Percentiles rank a stretch among this genome's conserved stretches.
Conservation (phyloP, 1,140 invertebrate species). For the Teleopsis dalmanni region DNA sequence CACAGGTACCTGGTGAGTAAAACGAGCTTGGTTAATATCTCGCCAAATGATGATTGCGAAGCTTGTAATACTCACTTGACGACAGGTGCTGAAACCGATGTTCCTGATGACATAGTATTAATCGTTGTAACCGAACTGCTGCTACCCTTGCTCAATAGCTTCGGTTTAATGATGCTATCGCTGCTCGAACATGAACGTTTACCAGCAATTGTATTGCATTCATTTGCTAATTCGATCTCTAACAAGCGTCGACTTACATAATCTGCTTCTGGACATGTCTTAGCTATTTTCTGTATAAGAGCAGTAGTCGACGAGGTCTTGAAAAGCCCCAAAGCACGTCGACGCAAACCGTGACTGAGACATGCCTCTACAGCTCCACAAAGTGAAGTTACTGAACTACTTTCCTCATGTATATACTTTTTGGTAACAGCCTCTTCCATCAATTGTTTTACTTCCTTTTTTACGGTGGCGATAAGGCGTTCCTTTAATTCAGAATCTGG, state of each 20-base stretch:
- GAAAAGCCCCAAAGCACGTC: conserved; percentile 64
- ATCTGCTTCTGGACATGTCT: conserved; percentile 58
- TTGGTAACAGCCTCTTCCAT: conserved; percentile 88
- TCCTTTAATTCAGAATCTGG: conserved; percentile 53
- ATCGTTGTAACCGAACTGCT: conserved; percentile 44
- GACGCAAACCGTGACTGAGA: conserved; percentile 70
- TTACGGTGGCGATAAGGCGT: conserved; percentile 63
- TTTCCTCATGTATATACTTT: conserved; percentile 85
- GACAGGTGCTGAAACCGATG: conserved; percentile 39
- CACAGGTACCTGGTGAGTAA: conserved; percentile 59
- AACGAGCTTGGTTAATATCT: conserved; percentile 4
- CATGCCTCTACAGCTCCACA: conserved; percentile 83
- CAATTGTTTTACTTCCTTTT: conserved; percentile 79
- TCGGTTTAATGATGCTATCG: conserved; percentile 58
- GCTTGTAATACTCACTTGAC: conserved; percentile 22
- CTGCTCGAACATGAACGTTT: conserved; percentile 66
- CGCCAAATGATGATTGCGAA: not conserved
- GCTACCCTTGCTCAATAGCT: conserved; percentile 54
- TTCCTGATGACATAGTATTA: conserved; percentile 40
- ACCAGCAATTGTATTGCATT: conserved; percentile 44
- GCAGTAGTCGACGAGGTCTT: conserved; percentile 82
- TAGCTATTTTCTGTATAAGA: conserved; percentile 79
- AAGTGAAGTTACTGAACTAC: conserved; percentile 72
- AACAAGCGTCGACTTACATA: conserved; percentile 64
- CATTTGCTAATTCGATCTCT: conserved; percentile 53